Conservation (phyloP, 2,113 vertebrate genomes). For the Quiscalus mexicanus region DNA sequence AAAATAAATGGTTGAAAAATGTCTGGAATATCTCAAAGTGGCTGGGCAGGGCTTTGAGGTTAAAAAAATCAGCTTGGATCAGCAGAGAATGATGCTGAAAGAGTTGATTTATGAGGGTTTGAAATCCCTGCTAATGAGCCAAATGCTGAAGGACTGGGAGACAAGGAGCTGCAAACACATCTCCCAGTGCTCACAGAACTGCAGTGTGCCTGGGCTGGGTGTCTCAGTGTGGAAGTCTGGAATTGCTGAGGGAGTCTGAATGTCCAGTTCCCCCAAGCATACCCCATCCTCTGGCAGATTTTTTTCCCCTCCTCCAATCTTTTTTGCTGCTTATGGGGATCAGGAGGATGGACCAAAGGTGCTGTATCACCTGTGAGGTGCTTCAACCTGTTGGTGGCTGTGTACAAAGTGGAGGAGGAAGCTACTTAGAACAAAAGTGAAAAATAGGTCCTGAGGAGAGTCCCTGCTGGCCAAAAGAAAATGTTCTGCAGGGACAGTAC, state of each 20-base stretch:
- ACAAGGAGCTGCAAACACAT: background rate
- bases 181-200: background rate
- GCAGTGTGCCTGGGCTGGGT: background rate
- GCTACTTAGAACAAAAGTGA: background rate
- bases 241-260: background rate
- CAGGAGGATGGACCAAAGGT: background rate
- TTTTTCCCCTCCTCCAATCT: background rate
- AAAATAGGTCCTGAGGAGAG: background rate
- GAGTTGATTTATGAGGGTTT: constrained; percentile 30
- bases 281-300: background rate
- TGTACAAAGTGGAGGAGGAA: background rate
- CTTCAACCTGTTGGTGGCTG: background rate
- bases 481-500: background rate
- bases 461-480: background rate
- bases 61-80: constrained; percentile 54
- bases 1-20: constrained; percentile 66
- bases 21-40: constrained; percentile 58
- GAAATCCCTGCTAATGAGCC: constrained; percentile 17
- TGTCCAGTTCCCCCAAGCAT: background rate
- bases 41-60: constrained; percentile 1
- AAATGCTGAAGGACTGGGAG: background rate
- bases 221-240: background rate
- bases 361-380: background rate
- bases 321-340: background rate
- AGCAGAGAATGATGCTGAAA: constrained; percentile 48